Percentiles rank a stretch among this genome's conserved stretches.
These are phyloP conservation scores for Emydoidea blandingii DNA, from an alignment of 2,797 vertebrate genomes.

Conservation along the genomic window DNA sequence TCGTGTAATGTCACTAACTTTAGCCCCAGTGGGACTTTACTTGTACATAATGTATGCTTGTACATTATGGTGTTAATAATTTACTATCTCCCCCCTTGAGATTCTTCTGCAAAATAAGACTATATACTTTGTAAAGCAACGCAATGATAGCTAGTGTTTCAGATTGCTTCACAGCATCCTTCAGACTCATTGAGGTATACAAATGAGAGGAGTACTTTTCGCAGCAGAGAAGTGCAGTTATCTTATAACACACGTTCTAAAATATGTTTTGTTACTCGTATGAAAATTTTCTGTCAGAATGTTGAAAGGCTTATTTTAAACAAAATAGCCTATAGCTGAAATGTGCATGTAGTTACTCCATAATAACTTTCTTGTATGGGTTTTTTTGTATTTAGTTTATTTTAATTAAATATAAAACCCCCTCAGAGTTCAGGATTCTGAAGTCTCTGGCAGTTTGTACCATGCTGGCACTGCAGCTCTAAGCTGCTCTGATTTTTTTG, in stretches of 20 bases:
- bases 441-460: not conserved
- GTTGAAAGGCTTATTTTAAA: not conserved
- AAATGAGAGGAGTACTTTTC: not conserved
- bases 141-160: not conserved
- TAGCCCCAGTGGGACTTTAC: constrained; percentile 24
- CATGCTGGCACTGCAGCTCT: not conserved
- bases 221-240: not conserved
- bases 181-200: not conserved
- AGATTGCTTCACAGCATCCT: not conserved
- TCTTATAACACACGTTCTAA: not conserved
- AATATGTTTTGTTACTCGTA: not conserved
- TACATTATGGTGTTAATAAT: not conserved
- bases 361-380: not conserved
- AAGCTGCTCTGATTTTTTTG: not conserved
- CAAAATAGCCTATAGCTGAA: not conserved
- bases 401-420: not conserved
- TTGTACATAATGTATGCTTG: no score
- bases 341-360: not conserved
- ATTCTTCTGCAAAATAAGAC: constrained; percentile 6
- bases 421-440: not conserved
- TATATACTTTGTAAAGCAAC: not conserved
- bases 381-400: not conserved
- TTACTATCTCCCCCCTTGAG: not conserved
- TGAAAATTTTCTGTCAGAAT: not conserved
- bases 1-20: constrained; percentile 76